Base-by-base conservation (phyloP, 2,113 vertebrate species). In the Cynoglossus semilaevis region DNA sequence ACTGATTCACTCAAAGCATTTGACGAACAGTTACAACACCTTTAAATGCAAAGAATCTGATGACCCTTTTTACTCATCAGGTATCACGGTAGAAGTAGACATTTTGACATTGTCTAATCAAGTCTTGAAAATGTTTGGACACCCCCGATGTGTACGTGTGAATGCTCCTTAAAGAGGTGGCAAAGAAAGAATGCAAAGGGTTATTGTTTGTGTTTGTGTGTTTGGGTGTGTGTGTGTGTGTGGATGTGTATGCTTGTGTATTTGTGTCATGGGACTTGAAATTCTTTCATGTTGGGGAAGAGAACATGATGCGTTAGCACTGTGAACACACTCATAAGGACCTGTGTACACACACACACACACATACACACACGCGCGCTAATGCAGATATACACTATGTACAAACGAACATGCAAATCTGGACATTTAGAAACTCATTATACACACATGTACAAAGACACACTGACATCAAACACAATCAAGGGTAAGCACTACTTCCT, bases 271-370 rank as follows among this genome's bases (percentile, higher is more conserved):
- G 76, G 74, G 81, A 85, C 74, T 63, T 69, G 72, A 64, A 71
- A 72, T 82, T 77, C 76, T 79, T 78, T 81, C 70, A 74, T 80
- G 77, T 74, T 57, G 70, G 82, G 70, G 70, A 66, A 70, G n/a
- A 12, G 58, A 86, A 79, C 66, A 81, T 80, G 55, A 75, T 61
- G 79, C 80, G 81, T 59, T 82, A 84, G 83, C 87, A 87, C 88
- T 88, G 87, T 86, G 81, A 87, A 80, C 83, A 85, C 73, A 77
- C 66, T 59, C 77, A 71, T 15, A 12, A 42, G 9, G 15, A 68
- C 49, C 50, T 61, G 77, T 73, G 75, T 72, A 80, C 72, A 77
- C 64, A 73, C 29, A 63, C 46, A 55, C 55, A 79, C 59, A 64
- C 56, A 74, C 46, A 73, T 51, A 62, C 54, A 66, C 5, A 5